phyloP scores from a whole-genome alignment of 2,888 invertebrate species.

The Exocentrus adspersus region DNA sequence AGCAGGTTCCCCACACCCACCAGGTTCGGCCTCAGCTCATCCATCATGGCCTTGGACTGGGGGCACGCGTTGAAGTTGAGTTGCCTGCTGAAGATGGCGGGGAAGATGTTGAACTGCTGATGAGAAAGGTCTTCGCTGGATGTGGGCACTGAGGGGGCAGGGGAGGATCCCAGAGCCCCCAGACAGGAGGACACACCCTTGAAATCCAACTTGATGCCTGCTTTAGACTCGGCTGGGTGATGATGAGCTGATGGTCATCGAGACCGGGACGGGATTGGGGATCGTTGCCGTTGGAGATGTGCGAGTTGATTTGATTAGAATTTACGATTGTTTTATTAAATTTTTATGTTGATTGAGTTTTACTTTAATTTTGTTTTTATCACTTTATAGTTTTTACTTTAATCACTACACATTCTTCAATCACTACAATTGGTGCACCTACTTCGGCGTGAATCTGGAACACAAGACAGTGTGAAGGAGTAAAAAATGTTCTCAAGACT shows the following conservation, averaged over 20 bases:
- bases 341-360: no score
- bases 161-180: conserved; percentile 70
- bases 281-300: not conserved
- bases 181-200: conserved; percentile 77
- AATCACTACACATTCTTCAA: conserved; percentile 21
- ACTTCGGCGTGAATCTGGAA: not conserved
- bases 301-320: no score
- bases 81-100: conserved; percentile 90
- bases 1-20: conserved; percentile 81
- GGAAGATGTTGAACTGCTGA: conserved; percentile 91
- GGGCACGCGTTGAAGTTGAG: conserved; percentile 80
- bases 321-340: no score
- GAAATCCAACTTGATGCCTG: conserved; percentile 84
- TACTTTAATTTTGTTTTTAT: not conserved
- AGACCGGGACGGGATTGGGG: not conserved
- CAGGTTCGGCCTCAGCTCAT: conserved; percentile 84
- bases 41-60: conserved; percentile 81
- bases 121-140: conserved; percentile 68
- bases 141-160: conserved; percentile 64
- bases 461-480: no score
- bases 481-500: no score
- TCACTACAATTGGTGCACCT: conserved; percentile 5
- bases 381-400: conserved; percentile 1
- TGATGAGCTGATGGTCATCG: conserved; percentile 41
- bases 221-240: conserved; percentile 41